phyloP scores from a whole-genome alignment of 2,113 vertebrate genomes.

The Hemibagrus wyckioides region DNA sequence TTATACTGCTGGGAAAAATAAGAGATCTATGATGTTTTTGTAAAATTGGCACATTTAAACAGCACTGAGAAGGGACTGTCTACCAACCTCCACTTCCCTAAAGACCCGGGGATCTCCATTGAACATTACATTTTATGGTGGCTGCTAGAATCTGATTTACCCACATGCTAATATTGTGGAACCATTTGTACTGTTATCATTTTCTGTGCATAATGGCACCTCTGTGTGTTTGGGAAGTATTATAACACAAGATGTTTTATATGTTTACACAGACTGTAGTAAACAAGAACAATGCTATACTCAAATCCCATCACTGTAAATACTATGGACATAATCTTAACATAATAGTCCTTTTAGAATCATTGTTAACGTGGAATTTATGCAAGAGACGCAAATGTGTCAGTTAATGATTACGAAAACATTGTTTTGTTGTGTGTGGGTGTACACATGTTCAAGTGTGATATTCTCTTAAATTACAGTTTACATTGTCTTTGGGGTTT shows the following conservation, averaged over 20 bases:
- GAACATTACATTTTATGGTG: neutral
- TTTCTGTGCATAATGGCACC: neutral
- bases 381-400: neutral
- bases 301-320: neutral
- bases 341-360: no score
- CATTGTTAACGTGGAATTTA: no score
- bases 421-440: neutral
- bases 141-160: neutral
- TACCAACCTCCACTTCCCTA: neutral
- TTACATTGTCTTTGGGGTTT: neutral
- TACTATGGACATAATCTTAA: neutral
- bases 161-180: neutral
- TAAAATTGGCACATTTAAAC: neutral
- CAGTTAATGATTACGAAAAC: neutral
- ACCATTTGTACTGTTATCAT: neutral
- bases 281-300: neutral
- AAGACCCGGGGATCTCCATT: neutral
- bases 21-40: neutral
- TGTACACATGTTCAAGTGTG: neutral
- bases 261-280: neutral
- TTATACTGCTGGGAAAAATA: neutral
- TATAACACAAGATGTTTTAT: no score
- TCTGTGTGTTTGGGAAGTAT: no score
- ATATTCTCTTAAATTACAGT: neutral
- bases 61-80: neutral